These are phyloP conservation scores for Akabosia matsudoensis DNA, from an alignment of 1,140 invertebrate species.

Conservation along the genomic window DNA sequence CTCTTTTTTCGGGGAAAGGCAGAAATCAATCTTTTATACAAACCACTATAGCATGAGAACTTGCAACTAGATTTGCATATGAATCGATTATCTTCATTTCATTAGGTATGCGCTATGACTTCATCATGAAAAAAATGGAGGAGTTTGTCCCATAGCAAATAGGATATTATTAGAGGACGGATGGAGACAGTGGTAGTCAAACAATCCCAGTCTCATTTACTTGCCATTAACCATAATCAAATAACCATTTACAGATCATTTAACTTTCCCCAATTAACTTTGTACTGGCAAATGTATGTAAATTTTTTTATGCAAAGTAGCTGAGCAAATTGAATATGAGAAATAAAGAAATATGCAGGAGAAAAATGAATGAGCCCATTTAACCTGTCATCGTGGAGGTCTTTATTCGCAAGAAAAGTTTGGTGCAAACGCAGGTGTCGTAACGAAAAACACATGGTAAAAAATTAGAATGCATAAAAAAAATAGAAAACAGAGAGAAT, in stretches of 20 bases:
- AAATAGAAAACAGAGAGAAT: background rate
- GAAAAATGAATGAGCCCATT: constrained; percentile 1
- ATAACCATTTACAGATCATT: background rate
- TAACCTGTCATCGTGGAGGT: background rate
- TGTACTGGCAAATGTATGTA: background rate
- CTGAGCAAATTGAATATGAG: too few species aligned
- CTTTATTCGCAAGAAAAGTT: background rate
- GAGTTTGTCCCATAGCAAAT: too few species aligned
- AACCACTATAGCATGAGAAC: too few species aligned
- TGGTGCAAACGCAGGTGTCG: background rate
- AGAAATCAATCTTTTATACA: constrained; percentile 11
- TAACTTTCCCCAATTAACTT: background rate
- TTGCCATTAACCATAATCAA: background rate
- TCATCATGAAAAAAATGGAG: background rate
- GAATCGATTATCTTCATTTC: constrained; percentile 14
- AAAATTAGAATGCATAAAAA: background rate
- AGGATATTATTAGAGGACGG: too few species aligned
- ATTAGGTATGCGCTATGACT: background rate
- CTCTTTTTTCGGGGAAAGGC: too few species aligned
- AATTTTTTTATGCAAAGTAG: background rate
- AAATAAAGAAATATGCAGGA: background rate
- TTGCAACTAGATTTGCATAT: background rate
- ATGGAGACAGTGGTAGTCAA: too few species aligned
- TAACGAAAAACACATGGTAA: background rate
- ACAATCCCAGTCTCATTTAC: background rate